phyloP scores from a whole-genome alignment of 2,113 vertebrate genomes.

The Cyanoderma ruficeps region DNA sequence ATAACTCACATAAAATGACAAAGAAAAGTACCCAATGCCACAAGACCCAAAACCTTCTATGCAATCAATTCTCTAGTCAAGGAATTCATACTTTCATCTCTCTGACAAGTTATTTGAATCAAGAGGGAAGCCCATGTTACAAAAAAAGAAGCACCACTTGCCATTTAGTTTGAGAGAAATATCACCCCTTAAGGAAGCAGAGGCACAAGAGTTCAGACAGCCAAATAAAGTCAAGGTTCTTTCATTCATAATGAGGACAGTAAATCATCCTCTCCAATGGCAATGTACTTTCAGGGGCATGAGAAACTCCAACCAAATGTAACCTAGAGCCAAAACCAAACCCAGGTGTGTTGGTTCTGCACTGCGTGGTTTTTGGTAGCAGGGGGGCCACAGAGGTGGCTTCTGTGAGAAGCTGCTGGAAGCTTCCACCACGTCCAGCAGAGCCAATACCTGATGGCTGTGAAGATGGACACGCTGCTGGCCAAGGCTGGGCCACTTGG shows the following conservation, averaged over 20 bases:
- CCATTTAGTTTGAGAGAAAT: background rate
- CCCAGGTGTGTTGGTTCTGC: background rate
- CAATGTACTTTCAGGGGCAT: background rate
- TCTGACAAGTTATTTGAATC: background rate
- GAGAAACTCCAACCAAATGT: background rate
- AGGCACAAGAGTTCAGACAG: background rate
- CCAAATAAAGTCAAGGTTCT: background rate
- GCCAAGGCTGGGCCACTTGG: background rate
- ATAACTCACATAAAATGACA: background rate
- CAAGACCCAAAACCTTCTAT: background rate
- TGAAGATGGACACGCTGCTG: background rate
- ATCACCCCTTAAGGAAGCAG: background rate
- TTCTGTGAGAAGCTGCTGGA: background rate
- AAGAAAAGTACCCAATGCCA: background rate
- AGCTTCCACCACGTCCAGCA: background rate
- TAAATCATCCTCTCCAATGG: background rate
- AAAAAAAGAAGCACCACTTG: background rate
- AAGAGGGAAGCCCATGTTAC: background rate
- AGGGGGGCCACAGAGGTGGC: accelerated
- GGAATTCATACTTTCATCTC: background rate
- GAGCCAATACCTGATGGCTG: background rate
- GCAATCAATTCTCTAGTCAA: background rate
- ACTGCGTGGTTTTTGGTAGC: accelerated
- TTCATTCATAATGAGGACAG: background rate
- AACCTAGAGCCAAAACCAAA: background rate